Conservation (phyloP, 2,888 invertebrate genomes). For the Nysson spinosus region DNA sequence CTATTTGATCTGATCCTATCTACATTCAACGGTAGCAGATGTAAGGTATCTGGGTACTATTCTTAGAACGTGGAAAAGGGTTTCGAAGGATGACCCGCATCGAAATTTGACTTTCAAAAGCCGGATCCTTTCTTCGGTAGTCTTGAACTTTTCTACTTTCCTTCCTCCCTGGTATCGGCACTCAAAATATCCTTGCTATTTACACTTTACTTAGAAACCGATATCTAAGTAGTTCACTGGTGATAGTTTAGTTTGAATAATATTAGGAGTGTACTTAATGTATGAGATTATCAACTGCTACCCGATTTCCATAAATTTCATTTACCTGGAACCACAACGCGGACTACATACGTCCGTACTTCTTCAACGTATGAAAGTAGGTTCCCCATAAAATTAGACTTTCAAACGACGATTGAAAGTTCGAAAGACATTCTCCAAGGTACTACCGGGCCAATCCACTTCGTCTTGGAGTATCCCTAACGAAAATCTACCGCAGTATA, state of each 20-base stretch:
- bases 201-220: too few relatives aligned
- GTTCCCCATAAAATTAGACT: constrained; percentile 52
- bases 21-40: background rate
- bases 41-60: background rate
- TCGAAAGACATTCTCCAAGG: constrained; percentile 12
- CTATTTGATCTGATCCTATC: background rate
- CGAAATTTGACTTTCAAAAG: constrained; percentile 29
- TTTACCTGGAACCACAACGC: background rate
- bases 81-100: background rate
- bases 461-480: background rate
- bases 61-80: background rate
- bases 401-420: constrained; percentile 49
- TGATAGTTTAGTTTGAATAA: too few relatives aligned
- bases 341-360: background rate
- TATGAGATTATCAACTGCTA: too few relatives aligned
- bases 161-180: background rate
- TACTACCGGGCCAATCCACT: background rate
- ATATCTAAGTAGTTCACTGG: too few relatives aligned
- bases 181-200: too few relatives aligned
- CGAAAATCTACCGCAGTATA: background rate
- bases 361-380: constrained; percentile 10
- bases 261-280: too few relatives aligned
- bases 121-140: constrained; percentile 2
- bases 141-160: background rate
- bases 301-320: constrained; percentile 3